Percentiles rank a stretch among this genome's conserved stretches.
These are phyloP conservation scores for Manacus vitellinus DNA, from an alignment of 2,113 vertebrate species.

Conservation along the genomic window DNA sequence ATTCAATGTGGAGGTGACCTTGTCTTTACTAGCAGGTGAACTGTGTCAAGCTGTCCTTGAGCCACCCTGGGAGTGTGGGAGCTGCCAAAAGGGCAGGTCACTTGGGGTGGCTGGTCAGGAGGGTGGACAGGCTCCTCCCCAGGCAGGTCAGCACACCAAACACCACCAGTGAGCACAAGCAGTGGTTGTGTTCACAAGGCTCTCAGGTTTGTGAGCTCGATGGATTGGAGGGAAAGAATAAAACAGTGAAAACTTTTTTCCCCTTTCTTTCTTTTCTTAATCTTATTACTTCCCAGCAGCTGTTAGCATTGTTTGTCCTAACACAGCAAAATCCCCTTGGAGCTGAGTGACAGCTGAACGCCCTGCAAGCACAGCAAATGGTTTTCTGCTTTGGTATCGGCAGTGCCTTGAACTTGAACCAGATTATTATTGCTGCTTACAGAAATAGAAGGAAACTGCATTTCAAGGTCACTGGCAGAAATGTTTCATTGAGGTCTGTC, in stretches of 20 bases:
- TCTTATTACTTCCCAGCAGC: neutral
- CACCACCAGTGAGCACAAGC: neutral
- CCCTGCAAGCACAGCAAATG: neutral
- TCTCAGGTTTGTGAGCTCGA: fast-evolving
- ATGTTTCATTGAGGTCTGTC: neutral
- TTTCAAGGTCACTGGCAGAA: neutral
- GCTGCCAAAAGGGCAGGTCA: neutral
- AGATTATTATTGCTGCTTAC: conserved; percentile 36
- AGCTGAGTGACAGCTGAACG: neutral
- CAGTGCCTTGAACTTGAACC: conserved; percentile 48
- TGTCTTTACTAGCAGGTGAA: neutral
- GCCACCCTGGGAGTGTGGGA: neutral
- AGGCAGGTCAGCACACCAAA: neutral
- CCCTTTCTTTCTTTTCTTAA: neutral
- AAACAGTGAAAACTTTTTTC: neutral
- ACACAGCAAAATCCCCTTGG: neutral
- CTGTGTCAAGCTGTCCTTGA: neutral
- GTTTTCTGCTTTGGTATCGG: neutral
- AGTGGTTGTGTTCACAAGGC: neutral
- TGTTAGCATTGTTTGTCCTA: neutral
- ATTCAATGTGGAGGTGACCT: neutral
- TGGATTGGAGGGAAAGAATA: neutral
- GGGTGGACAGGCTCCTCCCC: neutral
- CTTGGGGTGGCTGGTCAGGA: no score
- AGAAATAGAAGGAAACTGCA: neutral